These are phyloP conservation scores for Hydra vulgaris DNA, from an alignment of 30 jellyfish, hydroid and myxozoan species.

Conservation along the genomic window DNA sequence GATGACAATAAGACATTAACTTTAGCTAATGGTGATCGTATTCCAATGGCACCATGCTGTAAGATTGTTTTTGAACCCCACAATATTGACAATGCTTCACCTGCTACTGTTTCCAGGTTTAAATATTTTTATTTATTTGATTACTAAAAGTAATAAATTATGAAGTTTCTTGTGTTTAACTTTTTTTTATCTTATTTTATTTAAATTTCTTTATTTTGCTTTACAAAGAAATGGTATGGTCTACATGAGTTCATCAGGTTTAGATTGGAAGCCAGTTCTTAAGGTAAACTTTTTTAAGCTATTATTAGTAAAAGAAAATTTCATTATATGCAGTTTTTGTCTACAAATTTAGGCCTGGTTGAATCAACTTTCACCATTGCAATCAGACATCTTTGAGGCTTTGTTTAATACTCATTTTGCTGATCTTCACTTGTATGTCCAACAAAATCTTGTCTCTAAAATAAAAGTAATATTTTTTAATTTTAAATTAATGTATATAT, in stretches of 20 bases:
- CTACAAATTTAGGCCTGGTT: not conserved
- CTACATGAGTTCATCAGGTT: slow-evolving; percentile 87
- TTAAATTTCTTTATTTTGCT: not conserved
- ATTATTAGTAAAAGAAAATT: not conserved
- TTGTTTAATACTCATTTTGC: slow-evolving; percentile 37
- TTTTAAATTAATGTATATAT: no score
- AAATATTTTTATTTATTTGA: no score
- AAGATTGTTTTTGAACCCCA: slow-evolving; percentile 86
- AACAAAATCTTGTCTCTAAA: slow-evolving; percentile 51
- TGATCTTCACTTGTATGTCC: slow-evolving; percentile 37
- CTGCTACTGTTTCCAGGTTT: slow-evolving; percentile 88
- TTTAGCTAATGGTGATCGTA: slow-evolving; percentile 89
- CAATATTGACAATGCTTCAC: slow-evolving; percentile 84
- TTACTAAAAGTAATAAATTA: no score
- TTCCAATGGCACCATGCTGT: slow-evolving; percentile 86
- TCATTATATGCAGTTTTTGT: not conserved
- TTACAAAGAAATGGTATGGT: slow-evolving; percentile 77
- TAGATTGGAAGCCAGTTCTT: slow-evolving; percentile 65
- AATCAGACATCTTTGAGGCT: slow-evolving; percentile 49
- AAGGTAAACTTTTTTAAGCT: slow-evolving; percentile 31
- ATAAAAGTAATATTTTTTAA: slow-evolving; percentile 43
- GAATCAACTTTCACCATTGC: slow-evolving; percentile 12
- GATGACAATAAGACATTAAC: slow-evolving; percentile 87
- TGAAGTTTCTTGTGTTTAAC: no score
- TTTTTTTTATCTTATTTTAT: no score